These are phyloP conservation scores for Etheostoma spectabile DNA, from an alignment of 2,113 vertebrate species.

Conservation along the genomic window DNA sequence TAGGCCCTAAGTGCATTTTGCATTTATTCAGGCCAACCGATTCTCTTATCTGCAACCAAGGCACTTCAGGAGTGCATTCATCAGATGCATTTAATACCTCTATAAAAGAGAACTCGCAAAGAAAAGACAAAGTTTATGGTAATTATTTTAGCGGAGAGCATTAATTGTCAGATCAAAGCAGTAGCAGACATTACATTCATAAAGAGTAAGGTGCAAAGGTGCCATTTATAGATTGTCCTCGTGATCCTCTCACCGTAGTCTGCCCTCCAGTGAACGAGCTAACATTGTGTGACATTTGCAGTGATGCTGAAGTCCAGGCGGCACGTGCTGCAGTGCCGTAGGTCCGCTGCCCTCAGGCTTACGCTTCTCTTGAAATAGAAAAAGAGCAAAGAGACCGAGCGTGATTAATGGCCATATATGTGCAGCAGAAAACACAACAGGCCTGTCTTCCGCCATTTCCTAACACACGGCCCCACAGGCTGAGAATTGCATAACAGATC, in stretches of 20 bases:
- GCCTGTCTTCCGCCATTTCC: constrained; percentile 72
- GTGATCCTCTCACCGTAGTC: constrained; percentile 57
- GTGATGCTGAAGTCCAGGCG: constrained; percentile 69
- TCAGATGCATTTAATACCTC: constrained; percentile 16
- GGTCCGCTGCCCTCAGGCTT: constrained; percentile 63
- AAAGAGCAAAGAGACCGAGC: constrained; percentile 74
- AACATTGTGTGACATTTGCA: constrained; percentile 79
- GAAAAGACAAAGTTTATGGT: neutral
- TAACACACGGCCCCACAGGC: constrained; percentile 64
- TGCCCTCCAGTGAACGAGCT: constrained; percentile 58
- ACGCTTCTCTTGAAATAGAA: constrained; percentile 72
- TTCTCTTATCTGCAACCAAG: constrained; percentile 32
- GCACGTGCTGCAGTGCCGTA: constrained; percentile 64
- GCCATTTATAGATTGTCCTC: constrained; percentile 62
- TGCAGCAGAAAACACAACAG: constrained; percentile 74
- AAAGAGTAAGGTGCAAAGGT: constrained; percentile 46
- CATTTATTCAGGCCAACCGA: constrained; percentile 33
- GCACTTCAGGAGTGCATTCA: constrained; percentile 9
- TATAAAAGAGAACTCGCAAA: neutral
- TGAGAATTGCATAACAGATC: constrained; percentile 70
- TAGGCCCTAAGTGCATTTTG: constrained; percentile 40
- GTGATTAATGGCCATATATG: constrained; percentile 78
- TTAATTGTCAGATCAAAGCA: constrained; percentile 16
- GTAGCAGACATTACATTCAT: constrained; percentile 18
- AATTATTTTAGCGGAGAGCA: constrained; percentile 3